phyloP scores from a whole-genome alignment of 1,140 invertebrate genomes.

The Condylostylus longicornis region DNA sequence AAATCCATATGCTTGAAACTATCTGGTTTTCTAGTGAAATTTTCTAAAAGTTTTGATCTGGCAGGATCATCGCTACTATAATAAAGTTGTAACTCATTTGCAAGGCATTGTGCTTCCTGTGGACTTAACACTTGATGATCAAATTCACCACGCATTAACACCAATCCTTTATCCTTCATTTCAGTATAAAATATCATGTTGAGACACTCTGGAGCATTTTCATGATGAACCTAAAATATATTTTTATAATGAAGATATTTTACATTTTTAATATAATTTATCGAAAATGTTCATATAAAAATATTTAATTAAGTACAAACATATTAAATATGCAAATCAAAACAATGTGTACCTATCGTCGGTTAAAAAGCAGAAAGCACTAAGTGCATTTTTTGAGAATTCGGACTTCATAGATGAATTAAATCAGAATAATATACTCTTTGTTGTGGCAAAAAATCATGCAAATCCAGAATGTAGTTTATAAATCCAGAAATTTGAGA shows the following conservation, averaged over 20 bases:
- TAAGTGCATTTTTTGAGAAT: too few relatives aligned
- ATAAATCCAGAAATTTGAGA: too few relatives aligned
- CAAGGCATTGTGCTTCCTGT: conserved; percentile 68
- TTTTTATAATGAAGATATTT: neutral
- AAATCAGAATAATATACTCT: too few relatives aligned
- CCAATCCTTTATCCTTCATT: conserved; percentile 58
- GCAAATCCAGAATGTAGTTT: too few relatives aligned
- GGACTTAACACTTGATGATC: conserved; percentile 63
- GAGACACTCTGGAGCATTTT: conserved; percentile 81
- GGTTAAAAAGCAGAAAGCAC: too few relatives aligned
- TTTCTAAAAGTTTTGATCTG: conserved; percentile 50
- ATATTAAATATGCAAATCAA: neutral
- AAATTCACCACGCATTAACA: conserved; percentile 78
- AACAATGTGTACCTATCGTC: too few relatives aligned
- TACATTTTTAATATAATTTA: neutral
- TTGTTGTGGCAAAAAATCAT: too few relatives aligned
- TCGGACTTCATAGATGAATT: too few relatives aligned
- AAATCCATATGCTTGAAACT: conserved; percentile 73
- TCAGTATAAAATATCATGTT: conserved; percentile 72
- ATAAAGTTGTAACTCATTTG: conserved; percentile 74
- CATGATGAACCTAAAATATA: conserved; percentile 59
- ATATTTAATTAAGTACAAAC: conserved; percentile 1
- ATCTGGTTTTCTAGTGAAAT: conserved; percentile 55
- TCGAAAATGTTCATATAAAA: neutral
- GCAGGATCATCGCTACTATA: conserved; percentile 50